Conservation (phyloP, 2,888 invertebrate species). For the Agrotis ipsilon region DNA sequence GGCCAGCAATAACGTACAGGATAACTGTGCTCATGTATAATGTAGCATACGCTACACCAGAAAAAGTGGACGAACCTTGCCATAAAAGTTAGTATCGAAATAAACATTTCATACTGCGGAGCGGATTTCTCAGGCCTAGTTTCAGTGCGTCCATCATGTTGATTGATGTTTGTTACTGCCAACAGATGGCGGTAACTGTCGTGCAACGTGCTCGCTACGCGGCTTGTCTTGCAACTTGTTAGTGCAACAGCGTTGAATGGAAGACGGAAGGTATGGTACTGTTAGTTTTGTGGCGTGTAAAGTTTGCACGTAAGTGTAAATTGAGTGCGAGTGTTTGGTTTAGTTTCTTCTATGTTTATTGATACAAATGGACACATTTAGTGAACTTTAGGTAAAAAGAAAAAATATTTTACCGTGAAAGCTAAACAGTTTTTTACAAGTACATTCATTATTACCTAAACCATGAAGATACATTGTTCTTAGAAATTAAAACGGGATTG, state of each 20-base stretch:
- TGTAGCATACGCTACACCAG: slow-evolving; percentile 39
- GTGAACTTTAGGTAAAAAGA: neutral
- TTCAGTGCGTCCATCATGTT: slow-evolving; percentile 67
- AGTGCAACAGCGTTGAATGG: slow-evolving; percentile 38
- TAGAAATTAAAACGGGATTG: slow-evolving; percentile 20
- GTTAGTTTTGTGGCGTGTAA: slow-evolving; percentile 35
- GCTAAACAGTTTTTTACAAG: neutral
- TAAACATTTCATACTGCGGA: slow-evolving; percentile 60
- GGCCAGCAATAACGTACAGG: slow-evolving; percentile 48
- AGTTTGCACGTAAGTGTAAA: slow-evolving; percentile 22
- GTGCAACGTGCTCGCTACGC: slow-evolving; percentile 37
- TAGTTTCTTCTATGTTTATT: neutral
- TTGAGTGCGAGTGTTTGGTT: neutral
- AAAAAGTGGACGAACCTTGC: slow-evolving; percentile 48
- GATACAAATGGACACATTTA: neutral
- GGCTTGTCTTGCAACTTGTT: slow-evolving; percentile 48
- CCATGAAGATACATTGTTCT: slow-evolving; percentile 44
- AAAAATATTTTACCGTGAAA: neutral
- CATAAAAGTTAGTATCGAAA: slow-evolving; percentile 61
- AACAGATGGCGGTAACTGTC: slow-evolving; percentile 57
- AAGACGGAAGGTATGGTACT: slow-evolving; percentile 19
- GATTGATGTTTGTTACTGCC: slow-evolving; percentile 63
- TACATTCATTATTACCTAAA: slow-evolving; percentile 12
- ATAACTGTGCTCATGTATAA: slow-evolving; percentile 60
- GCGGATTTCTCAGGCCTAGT: slow-evolving; percentile 59